Conservation (phyloP, 2,797 vertebrate genomes). For the Lemur catta region DNA sequence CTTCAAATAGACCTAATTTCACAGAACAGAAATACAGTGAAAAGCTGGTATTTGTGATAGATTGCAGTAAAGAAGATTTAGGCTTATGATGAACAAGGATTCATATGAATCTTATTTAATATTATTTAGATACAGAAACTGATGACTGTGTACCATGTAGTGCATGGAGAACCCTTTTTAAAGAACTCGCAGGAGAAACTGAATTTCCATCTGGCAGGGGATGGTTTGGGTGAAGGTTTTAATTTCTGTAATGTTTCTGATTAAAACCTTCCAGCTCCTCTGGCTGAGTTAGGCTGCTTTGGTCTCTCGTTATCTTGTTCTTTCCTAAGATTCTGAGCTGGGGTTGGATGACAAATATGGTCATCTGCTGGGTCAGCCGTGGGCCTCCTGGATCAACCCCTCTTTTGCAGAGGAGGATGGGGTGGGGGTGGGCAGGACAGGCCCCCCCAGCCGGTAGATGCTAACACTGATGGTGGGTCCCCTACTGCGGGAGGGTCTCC, state of each 20-base stretch:
- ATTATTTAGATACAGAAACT: not conserved
- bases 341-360: not conserved
- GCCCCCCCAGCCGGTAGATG: not conserved
- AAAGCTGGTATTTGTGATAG: not conserved
- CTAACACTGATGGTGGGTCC: not conserved
- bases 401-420: not conserved
- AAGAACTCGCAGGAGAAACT: not conserved
- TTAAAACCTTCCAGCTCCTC: constrained; percentile 21
- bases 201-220: not conserved
- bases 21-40: not conserved
- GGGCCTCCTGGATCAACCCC: not conserved
- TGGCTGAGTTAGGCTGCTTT: not conserved
- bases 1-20: not conserved
- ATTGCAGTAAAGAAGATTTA: not conserved
- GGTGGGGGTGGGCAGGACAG: not conserved
- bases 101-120: not conserved
- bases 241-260: constrained; percentile 47
- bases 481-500: not conserved
- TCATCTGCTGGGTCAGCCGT: not conserved
- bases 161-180: not conserved
- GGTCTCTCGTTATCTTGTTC: constrained; percentile 8
- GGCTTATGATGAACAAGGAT: not conserved
- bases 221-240: not conserved
- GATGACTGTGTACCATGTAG: accelerated
- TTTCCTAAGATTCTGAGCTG: constrained; percentile 50